Evolutionary conservation across 2,888 invertebrate genomes (phyloP), one percentile per base, ranked within the genome.

Genomic region (Atethmia centrago): DNA sequence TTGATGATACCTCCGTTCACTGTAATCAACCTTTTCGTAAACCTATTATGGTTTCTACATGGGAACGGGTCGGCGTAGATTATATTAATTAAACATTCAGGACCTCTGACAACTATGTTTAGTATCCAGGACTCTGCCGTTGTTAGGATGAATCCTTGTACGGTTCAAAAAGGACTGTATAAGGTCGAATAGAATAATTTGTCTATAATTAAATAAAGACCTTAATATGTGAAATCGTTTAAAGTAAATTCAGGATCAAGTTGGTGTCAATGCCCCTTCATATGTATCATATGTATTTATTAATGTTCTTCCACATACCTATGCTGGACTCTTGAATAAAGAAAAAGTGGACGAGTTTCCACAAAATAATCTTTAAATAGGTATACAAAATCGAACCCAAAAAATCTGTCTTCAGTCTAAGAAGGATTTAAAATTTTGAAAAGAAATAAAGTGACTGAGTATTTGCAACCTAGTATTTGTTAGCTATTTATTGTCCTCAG

Each of bases 1-100:
- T 36, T 36, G 7, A 70, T 31, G 31, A 59, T 31, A 7, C 42
- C 25, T 31, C 36, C 61, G 19, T 63, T 65, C 16, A 36, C 1
- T 68, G 25, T n/a, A 70, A 72, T 63, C 36, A 47, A 77, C 53
- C 59, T 65, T 71, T 74, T 62, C 42, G 14, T 59, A 42, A 61
- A 72, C 53, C 45, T 58, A 49, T 21, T 55, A 66, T 3, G 74
- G 67, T n/a, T 69, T n/a, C 25, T 28, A 62, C 12, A 19, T 56
- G 21, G 31, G 45, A 45, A 62, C 9, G 67, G 77, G 85, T 58
- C 47, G 36, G 51, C 36, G 71, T 82, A 77, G 75, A 85, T 80
- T 79, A 80, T 78, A 78, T 85, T 82, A 84, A 85, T 85, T 82
- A 83, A 84, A 80, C 61, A 74, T 67, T 74, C 70, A 71, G 31